Conservation (phyloP, 64 coral and sea anemone genomes). For the Platygyra sinensis region DNA sequence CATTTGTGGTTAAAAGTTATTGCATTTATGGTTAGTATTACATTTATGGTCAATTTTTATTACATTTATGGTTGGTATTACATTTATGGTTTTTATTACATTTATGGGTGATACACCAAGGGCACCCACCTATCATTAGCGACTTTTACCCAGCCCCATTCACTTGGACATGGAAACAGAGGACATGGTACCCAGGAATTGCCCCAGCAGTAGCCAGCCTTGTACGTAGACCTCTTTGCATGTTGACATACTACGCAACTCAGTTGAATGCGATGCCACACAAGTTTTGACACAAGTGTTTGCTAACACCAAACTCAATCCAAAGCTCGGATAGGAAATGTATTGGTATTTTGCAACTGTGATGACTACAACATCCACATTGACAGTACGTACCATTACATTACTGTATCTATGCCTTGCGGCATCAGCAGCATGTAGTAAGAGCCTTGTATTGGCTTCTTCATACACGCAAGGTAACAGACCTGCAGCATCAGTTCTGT, state of each 20-base stretch:
- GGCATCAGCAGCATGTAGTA: slow-evolving; percentile 46
- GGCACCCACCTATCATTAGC: background rate
- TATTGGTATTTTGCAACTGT: slow-evolving; percentile 3
- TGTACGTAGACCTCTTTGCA: background rate
- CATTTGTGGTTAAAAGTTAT: no score
- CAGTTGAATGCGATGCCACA: slow-evolving; percentile 25
- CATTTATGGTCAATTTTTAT: no score
- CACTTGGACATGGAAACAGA: slow-evolving; percentile 46
- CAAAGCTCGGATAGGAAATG: slow-evolving; percentile 3
- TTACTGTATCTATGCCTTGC: slow-evolving; percentile 5
- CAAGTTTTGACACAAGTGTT: slow-evolving; percentile 37
- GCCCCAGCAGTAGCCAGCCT: slow-evolving; percentile 30
- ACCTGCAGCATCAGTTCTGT: background rate
- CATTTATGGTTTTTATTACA: no score
- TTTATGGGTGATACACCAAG: no score
- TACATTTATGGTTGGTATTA: no score
- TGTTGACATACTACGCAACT: slow-evolving; percentile 41
- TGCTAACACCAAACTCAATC: slow-evolving; percentile 40
- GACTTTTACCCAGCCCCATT: slow-evolving; percentile 41
- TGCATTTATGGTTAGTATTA: no score
- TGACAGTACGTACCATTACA: slow-evolving; percentile 19
- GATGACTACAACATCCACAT: slow-evolving; percentile 37
- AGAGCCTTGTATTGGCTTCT: slow-evolving; percentile 45
- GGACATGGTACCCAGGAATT: background rate
- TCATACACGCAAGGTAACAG: slow-evolving; percentile 32